Base-by-base conservation (phyloP, 1,140 invertebrate genomes). In the Drosophila mayri region DNA sequence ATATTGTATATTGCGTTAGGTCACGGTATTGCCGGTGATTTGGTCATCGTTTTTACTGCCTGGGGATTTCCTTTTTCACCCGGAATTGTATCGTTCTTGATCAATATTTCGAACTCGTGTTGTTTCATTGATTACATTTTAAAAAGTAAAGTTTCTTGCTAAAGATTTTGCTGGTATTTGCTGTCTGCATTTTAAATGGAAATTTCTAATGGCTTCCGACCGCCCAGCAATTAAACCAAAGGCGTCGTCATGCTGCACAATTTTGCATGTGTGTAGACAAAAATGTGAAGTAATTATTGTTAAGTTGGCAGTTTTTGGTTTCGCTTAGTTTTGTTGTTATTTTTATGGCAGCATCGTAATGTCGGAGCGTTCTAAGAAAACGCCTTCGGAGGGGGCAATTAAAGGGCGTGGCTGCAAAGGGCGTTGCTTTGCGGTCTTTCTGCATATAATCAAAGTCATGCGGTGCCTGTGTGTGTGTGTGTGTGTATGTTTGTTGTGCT, bases 401-500 rank as follows among this genome's bases (percentile, higher is more conserved):
- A 43, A 14, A 20, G 52, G 59, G 72, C 35, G 18, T 38, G 63
- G 38, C 20, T 9, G 7, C 40, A 41, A 22, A 54, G 65, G 49
- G 25, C 57, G 44, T 59, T 74, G 60, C 57, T 59, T 59, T 43
- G 25, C 40, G 47, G 35, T 38, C n/a, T 32, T 66, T 37, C 14
- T 43, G 44, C 44, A 52, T 66, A 60, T 63, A 75, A 80, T 83
- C 67, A 83, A 60, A 76, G 65, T 84, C 81, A 84, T 84, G 71
- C 70, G 76, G 60, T 37, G 79, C 54, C 63, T 44, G 38, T 59
- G 32, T 12, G 12, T n/a, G 22, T 12, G 12, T n/a, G 22, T 70
- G 44, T 38, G 37, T 40, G 47, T 60, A 25, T 38, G 2, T 66
- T 4, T 16, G 30, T 49, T 58, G 22, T 52, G 30, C 28, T 43